These are phyloP conservation scores for Platycnemis pennipes DNA, from an alignment of 2,888 invertebrate species.

Conservation along the genomic window DNA sequence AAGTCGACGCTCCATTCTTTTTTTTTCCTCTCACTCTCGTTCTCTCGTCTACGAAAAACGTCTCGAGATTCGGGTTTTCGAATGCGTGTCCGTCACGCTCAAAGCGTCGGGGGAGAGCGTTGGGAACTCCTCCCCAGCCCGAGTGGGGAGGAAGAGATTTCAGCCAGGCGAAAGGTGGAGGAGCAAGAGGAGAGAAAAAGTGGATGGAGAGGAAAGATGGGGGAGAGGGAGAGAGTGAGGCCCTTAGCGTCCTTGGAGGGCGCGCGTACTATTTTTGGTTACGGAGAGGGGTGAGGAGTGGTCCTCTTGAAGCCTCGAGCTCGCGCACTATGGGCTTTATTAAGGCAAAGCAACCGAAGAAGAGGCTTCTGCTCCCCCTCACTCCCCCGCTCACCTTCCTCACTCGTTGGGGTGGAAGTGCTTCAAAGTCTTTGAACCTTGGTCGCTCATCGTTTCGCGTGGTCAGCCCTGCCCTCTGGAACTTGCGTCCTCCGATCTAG, in stretches of 20 bases:
- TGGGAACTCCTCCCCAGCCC: not conserved
- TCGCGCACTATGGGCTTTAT: not conserved
- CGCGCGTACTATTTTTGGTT: conserved; percentile 6
- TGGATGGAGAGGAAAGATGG: not conserved
- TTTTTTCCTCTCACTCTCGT: not conserved
- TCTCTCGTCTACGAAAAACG: not conserved
- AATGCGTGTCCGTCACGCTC: conserved; percentile 35
- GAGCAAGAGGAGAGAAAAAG: not conserved
- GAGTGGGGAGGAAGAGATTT: not conserved
- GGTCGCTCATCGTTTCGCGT: not conserved
- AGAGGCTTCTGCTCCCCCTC: not conserved
- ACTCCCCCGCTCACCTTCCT: not conserved
- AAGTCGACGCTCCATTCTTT: conserved; percentile 5
- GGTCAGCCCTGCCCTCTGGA: not conserved
- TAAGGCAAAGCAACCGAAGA: conserved; percentile 32
- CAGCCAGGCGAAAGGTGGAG: not conserved
- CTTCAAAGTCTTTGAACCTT: not conserved
- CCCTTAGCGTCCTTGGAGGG: conserved; percentile 22
- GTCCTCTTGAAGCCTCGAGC: not conserved
- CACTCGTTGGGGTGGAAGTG: not conserved
- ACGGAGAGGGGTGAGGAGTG: conserved; percentile 11
- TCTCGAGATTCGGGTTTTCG: conserved; percentile 32
- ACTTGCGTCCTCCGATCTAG: not conserved
- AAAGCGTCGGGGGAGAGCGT: not conserved
- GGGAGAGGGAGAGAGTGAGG: not conserved